These are phyloP conservation scores for Margarornis squamiger DNA, from an alignment of 2,797 vertebrate species.

Conservation along the genomic window DNA sequence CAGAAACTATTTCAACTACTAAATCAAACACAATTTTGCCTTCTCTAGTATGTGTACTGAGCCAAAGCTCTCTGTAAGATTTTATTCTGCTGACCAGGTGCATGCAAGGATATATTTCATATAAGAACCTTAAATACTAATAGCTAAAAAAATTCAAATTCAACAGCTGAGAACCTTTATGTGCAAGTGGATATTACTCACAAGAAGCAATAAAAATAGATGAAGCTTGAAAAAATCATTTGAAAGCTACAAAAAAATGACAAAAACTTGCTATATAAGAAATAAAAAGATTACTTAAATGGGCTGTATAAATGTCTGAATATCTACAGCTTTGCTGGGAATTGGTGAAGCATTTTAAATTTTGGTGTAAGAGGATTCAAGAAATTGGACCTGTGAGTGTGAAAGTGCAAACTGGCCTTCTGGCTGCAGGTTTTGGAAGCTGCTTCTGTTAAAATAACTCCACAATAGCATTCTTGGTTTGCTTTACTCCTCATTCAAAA, in stretches of 20 bases:
- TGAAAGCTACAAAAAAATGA: not conserved
- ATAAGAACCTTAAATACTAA: not conserved
- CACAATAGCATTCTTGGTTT: not conserved
- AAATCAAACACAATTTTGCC: not conserved
- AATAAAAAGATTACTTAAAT: constrained; percentile 11
- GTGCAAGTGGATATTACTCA: not conserved
- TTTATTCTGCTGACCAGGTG: not conserved
- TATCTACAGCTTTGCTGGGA: not conserved
- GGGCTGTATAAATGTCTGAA: not conserved
- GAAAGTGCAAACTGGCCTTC: not conserved
- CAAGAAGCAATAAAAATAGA: not conserved
- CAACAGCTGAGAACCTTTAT: not conserved
- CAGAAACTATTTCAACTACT: not conserved
- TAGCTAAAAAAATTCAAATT: not conserved
- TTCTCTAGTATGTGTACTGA: not conserved
- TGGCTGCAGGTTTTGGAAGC: not conserved
- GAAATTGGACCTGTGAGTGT: not conserved
- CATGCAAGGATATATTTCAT: not conserved
- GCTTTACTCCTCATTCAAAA: not conserved
- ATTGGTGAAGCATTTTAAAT: not conserved
- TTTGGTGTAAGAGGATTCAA: not conserved
- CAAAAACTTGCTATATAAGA: not conserved
- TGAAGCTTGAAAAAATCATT: constrained; percentile 1
- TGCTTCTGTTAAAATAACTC: not conserved
- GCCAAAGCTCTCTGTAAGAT: not conserved